Percentiles rank a stretch among this genome's conserved stretches.
phyloP scores from a whole-genome alignment of 2,888 invertebrate species.

The Halictus quadricinctus region DNA sequence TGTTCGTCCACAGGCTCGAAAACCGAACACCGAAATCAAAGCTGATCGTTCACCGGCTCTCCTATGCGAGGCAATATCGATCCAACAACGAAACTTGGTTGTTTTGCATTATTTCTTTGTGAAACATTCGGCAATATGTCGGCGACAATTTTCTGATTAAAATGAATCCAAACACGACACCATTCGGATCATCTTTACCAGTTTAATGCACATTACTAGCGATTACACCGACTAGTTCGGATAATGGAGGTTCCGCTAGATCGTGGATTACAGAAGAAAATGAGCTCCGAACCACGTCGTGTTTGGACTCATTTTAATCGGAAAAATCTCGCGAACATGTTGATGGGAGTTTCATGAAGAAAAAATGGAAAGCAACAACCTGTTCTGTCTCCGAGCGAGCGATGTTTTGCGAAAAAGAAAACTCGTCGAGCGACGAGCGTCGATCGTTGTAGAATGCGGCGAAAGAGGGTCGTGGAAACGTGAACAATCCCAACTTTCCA shows the following conservation, averaged over 20 bases:
- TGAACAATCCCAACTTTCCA: conserved; percentile 1
- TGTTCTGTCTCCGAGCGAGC: background rate
- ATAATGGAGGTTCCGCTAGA: background rate
- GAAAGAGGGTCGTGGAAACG: conserved; percentile 9
- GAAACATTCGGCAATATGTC: too few relatives aligned
- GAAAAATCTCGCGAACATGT: background rate
- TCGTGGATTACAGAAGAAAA: too few relatives aligned
- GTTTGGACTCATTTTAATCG: background rate
- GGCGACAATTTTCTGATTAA: background rate
- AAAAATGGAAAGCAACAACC: background rate
- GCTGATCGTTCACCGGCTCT: too few relatives aligned
- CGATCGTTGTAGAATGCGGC: background rate
- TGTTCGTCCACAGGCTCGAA: background rate
- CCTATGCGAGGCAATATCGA: too few relatives aligned
- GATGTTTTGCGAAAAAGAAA: background rate
- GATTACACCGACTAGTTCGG: too few relatives aligned
- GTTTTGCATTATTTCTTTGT: background rate
- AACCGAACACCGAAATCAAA: background rate
- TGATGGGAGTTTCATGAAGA: background rate
- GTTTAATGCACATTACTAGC: too few relatives aligned
- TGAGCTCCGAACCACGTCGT: background rate
- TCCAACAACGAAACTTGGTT: background rate
- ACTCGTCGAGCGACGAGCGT: background rate
- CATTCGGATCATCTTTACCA: background rate
- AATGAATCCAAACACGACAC: background rate